Conservation (phyloP, 2,797 vertebrate genomes). For the Ciconia nigra region DNA sequence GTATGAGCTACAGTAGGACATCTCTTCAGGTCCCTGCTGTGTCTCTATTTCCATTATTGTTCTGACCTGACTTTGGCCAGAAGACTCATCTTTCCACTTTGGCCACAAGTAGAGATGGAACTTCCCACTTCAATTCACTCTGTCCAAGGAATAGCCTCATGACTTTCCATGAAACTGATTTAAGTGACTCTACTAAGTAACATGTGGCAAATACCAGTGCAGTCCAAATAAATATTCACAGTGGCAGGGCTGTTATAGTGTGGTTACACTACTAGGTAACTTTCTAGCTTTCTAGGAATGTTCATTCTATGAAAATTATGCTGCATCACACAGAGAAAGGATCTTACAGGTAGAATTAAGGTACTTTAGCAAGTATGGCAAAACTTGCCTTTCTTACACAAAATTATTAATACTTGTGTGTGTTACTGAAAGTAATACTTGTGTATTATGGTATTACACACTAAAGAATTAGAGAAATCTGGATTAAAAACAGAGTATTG, state of each 20-base stretch:
- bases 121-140: not conserved
- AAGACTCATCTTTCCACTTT: not conserved
- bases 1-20: not conserved
- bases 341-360: not conserved
- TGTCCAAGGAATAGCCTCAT: not conserved
- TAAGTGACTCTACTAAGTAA: not conserved
- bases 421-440: not conserved
- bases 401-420: not conserved
- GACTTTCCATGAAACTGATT: not conserved
- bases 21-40: not conserved
- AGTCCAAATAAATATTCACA: not conserved
- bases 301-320: not conserved
- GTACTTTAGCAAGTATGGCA: not conserved
- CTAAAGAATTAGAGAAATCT: too few relatives aligned
- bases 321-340: not conserved
- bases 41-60: not conserved
- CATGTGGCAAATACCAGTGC: not conserved
- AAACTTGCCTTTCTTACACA: not conserved
- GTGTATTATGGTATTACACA: too few relatives aligned
- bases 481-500: too few relatives aligned
- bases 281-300: not conserved
- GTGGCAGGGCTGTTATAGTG: not conserved
- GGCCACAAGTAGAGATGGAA: not conserved
- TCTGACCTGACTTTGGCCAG: not conserved
- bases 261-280: not conserved